Percentiles rank a stretch among this genome's conserved stretches.
Conservation (phyloP, 1,140 invertebrate species). For the Drosophila tropicalis region DNA sequence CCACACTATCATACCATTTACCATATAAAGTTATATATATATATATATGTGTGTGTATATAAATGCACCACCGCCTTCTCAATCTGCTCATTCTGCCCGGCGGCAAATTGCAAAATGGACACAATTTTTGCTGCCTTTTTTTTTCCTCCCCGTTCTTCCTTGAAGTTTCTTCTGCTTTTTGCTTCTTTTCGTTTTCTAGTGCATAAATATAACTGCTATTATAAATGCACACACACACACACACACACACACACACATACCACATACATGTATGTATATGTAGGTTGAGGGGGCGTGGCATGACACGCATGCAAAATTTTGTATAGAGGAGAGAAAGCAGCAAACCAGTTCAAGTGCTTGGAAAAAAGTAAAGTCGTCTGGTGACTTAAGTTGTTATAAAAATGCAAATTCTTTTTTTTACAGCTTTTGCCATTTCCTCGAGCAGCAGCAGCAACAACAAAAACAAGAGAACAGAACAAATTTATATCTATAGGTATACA, state of each 20-base stretch:
- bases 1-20: background rate
- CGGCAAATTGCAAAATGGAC: slow-evolving; percentile 63
- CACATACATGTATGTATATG: slow-evolving; percentile 49
- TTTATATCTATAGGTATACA: slow-evolving; percentile 7
- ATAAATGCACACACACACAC: slow-evolving; percentile 48
- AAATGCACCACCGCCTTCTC: background rate
- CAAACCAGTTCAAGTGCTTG: slow-evolving; percentile 65
- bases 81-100: slow-evolving; percentile 31
- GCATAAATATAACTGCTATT: slow-evolving; percentile 62
- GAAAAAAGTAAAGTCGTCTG: slow-evolving; percentile 67
- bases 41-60: background rate
- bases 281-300: slow-evolving; percentile 19
- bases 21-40: background rate
- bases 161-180: slow-evolving; percentile 18
- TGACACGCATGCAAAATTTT: slow-evolving; percentile 63
- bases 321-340: slow-evolving; percentile 34
- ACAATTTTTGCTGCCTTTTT: slow-evolving; percentile 55
- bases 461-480: slow-evolving; percentile 12
- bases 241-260: slow-evolving; percentile 26
- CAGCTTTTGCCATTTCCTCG: slow-evolving; percentile 63
- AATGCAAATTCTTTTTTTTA: slow-evolving; percentile 60
- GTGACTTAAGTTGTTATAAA: slow-evolving; percentile 72
- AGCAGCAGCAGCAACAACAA: slow-evolving; percentile 23
- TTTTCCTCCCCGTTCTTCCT: slow-evolving; percentile 16
- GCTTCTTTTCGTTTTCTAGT: slow-evolving; percentile 47